Percentiles rank a stretch among this genome's conserved stretches.
Conservation (phyloP, 1,140 invertebrate species). For the Kradibia gibbosae region DNA sequence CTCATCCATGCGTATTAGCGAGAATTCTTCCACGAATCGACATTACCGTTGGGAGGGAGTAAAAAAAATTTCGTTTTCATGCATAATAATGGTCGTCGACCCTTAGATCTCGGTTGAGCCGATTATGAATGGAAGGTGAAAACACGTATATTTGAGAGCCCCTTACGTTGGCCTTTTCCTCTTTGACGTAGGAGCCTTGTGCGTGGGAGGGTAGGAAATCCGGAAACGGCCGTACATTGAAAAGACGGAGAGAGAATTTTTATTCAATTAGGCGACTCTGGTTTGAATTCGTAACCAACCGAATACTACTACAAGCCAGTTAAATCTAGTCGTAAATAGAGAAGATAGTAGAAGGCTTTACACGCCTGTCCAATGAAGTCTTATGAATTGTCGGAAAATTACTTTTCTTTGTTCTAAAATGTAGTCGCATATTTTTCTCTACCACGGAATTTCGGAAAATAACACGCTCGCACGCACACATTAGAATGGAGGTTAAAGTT, state of each 20-base stretch:
- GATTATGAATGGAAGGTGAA: neutral
- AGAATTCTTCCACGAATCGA: neutral
- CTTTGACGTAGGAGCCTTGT: neutral
- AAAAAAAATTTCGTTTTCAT: neutral
- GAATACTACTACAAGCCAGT: slow-evolving; percentile 33
- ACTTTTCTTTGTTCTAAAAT: slow-evolving; percentile 38
- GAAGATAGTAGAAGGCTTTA: neutral
- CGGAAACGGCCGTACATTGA: neutral
- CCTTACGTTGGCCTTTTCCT: neutral
- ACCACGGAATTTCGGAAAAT: neutral
- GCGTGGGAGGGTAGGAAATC: slow-evolving; percentile 30
- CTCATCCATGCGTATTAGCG: neutral
- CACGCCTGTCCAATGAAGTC: neutral
- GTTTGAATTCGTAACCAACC: slow-evolving; percentile 28
- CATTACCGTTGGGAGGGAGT: neutral
- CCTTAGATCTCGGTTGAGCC: neutral
- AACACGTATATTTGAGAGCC: neutral
- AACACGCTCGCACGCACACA: slow-evolving; percentile 52
- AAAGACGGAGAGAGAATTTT: slow-evolving; percentile 26
- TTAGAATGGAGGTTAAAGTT: slow-evolving; percentile 65
- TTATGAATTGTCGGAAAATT: neutral
- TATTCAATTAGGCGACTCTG: slow-evolving; percentile 41
- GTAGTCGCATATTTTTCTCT: neutral
- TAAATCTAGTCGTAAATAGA: slow-evolving; percentile 37
- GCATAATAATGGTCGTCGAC: neutral